A percentile compares a stretch with the other conserved stretches of the same genome.
phyloP scores from a whole-genome alignment of 2,113 vertebrate species.

The Grallaria varia region DNA sequence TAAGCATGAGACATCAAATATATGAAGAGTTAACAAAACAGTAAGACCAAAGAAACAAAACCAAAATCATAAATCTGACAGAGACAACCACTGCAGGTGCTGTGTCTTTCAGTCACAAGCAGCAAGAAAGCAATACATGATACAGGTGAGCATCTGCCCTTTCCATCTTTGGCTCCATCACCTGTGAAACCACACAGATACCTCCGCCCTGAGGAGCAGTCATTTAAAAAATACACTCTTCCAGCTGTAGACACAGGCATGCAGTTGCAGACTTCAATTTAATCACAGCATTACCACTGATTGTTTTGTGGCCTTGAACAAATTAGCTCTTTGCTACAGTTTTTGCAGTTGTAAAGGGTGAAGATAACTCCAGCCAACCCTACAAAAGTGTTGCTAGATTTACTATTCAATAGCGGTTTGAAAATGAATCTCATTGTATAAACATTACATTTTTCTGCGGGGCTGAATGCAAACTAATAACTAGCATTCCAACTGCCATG shows the following conservation, averaged over 20 bases:
- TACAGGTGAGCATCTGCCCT: neutral
- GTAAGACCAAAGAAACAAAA: neutral
- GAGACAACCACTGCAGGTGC: neutral
- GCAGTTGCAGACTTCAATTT: neutral
- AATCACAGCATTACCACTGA: neutral
- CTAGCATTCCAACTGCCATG: neutral
- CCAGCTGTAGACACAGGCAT: neutral
- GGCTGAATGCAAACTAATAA: neutral
- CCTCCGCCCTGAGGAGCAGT: neutral
- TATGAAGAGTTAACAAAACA: neutral
- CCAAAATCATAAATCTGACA: neutral
- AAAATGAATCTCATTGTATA: neutral
- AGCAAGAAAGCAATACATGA: neutral
- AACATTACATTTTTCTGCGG: neutral
- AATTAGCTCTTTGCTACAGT: neutral
- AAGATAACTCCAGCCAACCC: neutral
- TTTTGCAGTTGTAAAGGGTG: neutral
- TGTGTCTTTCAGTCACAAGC: accelerated
- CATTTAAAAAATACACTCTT: neutral
- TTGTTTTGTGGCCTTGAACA: neutral
- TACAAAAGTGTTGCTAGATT: neutral
- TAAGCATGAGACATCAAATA: neutral
- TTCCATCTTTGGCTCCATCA: neutral
- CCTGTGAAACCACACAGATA: neutral
- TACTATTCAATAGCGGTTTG: neutral